Evolutionary conservation across 2,113 vertebrate species (phyloP), one percentile per base, ranked within the genome.

Genomic region (Passerina amoena): DNA sequence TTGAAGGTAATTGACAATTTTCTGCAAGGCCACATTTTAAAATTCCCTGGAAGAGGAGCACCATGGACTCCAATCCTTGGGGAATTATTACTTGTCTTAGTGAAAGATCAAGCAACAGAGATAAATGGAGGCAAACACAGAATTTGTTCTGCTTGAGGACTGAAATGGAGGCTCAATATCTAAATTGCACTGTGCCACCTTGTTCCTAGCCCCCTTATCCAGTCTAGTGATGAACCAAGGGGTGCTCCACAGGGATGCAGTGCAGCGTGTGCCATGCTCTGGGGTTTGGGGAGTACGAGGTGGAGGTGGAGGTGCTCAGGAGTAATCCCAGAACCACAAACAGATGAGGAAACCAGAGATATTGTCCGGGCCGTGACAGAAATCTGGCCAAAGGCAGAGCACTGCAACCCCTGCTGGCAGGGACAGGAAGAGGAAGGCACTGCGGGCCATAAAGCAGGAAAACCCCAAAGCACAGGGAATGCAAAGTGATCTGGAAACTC

Each of bases 221-320:
- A 38, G 14, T 16, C 11, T 60, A 31, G 45, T 7, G 56, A 48
- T n/a, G 13, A 14, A 57, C 6, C 17, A 50, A 27, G 8, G 44
- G 12, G 48, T 15, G 14, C 57, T 38, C 25, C 2, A 1, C 27
- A 35, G 40, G 37, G 38, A n/a, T 50, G 37, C 5, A 3, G 6
- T 11, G 38, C 42, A 30, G 54, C 42, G 6, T 14, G 14, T 54
- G 12, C 14, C 24, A 35, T 0, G 0, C 28, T 3, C 7, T 65
- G 53, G 31, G 16, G 8, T 70, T 37, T 57, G 40, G 27, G 18
- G 6, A 66, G 64, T 11, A 84, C 11, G 12, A 63, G 10, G 5
- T 21, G 33, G 16, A 51, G 47, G 47, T 47, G 45, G 7, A 48
- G 13, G 12, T 3, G 2, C 31, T n/a, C 10, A 5, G 11, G 12